Evolutionary conservation across 1,140 invertebrate species (phyloP), one percentile per base, ranked within the genome.

Genomic region (Diuraphis noxia): DNA sequence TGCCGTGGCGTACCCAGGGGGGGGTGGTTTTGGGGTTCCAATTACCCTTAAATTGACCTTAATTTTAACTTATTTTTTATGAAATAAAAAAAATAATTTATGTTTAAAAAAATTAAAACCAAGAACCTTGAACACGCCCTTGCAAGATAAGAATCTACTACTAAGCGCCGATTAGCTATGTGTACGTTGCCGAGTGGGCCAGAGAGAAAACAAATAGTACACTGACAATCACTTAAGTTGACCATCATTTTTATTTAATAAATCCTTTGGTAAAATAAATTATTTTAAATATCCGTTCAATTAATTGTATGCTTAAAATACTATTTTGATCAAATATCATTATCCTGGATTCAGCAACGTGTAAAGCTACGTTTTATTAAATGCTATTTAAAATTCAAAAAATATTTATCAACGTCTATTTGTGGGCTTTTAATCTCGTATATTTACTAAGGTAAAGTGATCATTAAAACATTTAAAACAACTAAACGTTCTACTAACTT

Each of bases 391-490:
- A 40, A 25, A 81, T 25, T 38, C 21, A 81, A 38, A 7, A 81
- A 40, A 81, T 81, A 81, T 25, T 81, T 81, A 79, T 40, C 23
- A 40, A 81, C 8, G 23, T 10, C 23, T 38, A 40, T 81, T 38
- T 23, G 40, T 30, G 9, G 38, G 36, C 34, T 81, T 81, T 81
- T 38, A 38, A 81, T 38, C 79, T 38, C 23, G 79, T 41, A n/a
- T 41, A 30, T 41, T 84, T 41, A 84, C n/a, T 41, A 81, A 81
- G 23, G 10, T 6, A n/a, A 41, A 84, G 81, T 84, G 30, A 84
- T 84, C 81, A 41, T 84, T 84, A 86, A 30, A 49, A 49, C 43
- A 36, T n/a, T 84, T 84, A 86, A 30, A 49, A 49, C 43, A 36
- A 46, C 43, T 43, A n/a, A 43, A 85, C 46, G 43, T 43, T 43